These are phyloP conservation scores for Eidolon helvum DNA, from an alignment of 2,113 vertebrate genomes.

Conservation along the genomic window DNA sequence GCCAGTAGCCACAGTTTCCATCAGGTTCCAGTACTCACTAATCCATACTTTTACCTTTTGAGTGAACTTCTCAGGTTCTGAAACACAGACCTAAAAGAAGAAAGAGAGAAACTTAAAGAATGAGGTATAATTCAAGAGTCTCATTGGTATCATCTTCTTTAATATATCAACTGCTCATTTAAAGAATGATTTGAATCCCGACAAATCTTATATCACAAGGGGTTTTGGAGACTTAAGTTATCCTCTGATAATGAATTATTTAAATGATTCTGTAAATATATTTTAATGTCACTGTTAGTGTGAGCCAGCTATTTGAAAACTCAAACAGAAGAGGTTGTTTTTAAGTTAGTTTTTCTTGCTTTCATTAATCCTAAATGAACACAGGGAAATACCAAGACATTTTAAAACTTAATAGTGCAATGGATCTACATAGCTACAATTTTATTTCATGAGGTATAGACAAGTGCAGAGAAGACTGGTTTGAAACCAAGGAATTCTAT, in stretches of 20 bases:
- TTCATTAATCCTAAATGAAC: neutral
- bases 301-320: neutral
- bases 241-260: neutral
- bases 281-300: neutral
- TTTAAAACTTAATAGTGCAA: neutral
- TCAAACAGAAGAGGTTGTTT: neutral
- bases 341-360: neutral
- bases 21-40: conserved; percentile 97
- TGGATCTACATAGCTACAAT: neutral
- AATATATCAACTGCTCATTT: neutral
- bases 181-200: neutral
- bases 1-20: conserved; percentile 91
- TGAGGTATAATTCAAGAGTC: neutral
- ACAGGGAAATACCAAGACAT: neutral
- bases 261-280: neutral
- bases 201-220: neutral
- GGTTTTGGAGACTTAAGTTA: neutral
- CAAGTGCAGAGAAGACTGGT: neutral
- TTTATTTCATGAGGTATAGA: neutral
- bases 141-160: neutral
- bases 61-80: conserved; percentile 91
- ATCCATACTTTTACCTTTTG: conserved; percentile 98
- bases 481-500: neutral
- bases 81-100: conserved; percentile 89
- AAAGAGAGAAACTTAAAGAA: neutral